Evolutionary conservation across 1,140 invertebrate genomes (phyloP).

Genomic region (Halictus rubicundus): DNA sequence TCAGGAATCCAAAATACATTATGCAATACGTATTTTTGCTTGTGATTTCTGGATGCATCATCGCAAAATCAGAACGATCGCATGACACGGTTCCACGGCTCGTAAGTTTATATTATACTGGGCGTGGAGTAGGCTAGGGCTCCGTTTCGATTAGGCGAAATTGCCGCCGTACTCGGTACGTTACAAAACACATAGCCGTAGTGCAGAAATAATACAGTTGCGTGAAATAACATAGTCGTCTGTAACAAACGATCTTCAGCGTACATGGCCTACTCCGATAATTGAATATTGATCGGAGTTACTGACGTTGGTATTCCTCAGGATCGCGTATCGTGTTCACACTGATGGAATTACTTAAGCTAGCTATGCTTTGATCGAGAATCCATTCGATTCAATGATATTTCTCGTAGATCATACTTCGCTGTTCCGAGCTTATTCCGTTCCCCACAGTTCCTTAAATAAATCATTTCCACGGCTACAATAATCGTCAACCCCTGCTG

Average conservation of each 20-base stretch:
- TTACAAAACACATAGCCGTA: neutral
- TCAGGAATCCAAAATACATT: no score
- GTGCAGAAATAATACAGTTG: slow-evolving; percentile 19
- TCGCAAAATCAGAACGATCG: no score
- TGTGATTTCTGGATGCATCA: no score
- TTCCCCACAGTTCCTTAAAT: no score
- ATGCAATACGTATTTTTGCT: no score
- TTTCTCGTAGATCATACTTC: neutral
- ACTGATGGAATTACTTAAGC: slow-evolving; percentile 8
- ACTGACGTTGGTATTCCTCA: neutral
- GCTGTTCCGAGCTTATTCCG: neutral
- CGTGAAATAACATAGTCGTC: slow-evolving; percentile 25
- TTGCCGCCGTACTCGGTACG: neutral
- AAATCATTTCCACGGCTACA: no score
- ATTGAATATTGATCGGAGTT: slow-evolving; percentile 40
- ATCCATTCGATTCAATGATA: neutral
- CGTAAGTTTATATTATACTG: neutral
- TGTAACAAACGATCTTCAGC: slow-evolving; percentile 23
- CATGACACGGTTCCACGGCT: no score
- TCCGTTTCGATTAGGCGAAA: slow-evolving; percentile 3
- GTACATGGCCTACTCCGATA: slow-evolving; percentile 22
- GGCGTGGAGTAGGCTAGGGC: neutral
- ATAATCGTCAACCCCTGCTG: no score
- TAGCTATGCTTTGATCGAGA: neutral
- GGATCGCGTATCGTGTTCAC: slow-evolving; percentile 1